A percentile compares a stretch with the other conserved stretches of the same genome.
Evolutionary conservation across 2,888 invertebrate species (phyloP).

Genomic region (Anoplius nigerrimus): DNA sequence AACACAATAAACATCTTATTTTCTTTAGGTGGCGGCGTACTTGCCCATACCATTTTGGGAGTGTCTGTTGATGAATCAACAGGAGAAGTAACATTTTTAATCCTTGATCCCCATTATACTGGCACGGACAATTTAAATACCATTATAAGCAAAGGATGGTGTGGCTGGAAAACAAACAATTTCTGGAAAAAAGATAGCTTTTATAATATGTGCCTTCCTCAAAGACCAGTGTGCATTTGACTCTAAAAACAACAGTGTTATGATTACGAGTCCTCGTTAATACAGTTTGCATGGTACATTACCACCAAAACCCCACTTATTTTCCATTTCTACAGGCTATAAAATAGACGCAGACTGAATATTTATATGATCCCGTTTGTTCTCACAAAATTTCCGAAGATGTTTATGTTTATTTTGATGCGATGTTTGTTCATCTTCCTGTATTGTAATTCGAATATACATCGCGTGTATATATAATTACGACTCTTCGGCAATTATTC

Average conservation of each 20-base stretch:
- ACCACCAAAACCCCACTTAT: no score
- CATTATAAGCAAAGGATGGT: conserved; percentile 92
- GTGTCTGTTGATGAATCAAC: conserved; percentile 89
- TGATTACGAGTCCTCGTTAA: no score
- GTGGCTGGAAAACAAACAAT: conserved; percentile 95
- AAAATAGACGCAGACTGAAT: not conserved
- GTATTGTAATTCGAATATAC: no score
- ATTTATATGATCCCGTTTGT: not conserved
- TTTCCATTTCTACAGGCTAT: no score
- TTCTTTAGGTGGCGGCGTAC: conserved; percentile 90
- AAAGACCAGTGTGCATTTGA: conserved; percentile 75
- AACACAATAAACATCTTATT: conserved; percentile 3
- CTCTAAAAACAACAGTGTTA: conserved; percentile 4
- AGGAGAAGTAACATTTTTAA: conserved; percentile 91
- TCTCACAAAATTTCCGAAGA: not conserved
- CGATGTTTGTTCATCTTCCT: no score
- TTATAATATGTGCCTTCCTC: conserved; percentile 97
- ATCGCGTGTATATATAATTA: no score
- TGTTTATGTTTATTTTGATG: no score
- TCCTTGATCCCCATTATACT: conserved; percentile 98
- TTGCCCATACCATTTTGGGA: conserved; percentile 98
- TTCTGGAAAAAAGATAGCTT: conserved; percentile 98
- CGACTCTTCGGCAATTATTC: no score
- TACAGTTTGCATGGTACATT: not conserved
- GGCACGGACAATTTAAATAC: conserved; percentile 88